Conservation (phyloP, 2,888 invertebrate species). For the Liodrosophila aerea region DNA sequence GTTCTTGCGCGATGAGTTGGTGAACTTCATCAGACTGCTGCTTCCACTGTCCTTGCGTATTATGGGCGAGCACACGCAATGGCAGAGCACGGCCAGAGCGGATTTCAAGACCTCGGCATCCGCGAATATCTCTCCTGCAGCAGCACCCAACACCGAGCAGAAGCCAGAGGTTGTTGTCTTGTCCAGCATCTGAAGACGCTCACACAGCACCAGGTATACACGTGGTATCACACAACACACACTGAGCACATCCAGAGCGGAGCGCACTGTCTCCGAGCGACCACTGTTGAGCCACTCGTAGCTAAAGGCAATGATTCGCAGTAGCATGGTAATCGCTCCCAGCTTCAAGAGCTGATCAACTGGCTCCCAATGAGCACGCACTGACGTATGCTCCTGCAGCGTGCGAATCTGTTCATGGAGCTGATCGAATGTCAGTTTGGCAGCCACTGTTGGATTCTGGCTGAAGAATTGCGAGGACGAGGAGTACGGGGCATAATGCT, state of each 20-base stretch:
- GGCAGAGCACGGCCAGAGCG: conserved; percentile 94
- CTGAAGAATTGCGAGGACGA: conserved; percentile 77
- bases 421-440: conserved; percentile 89
- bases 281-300: conserved; percentile 93
- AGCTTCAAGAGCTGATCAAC: conserved; percentile 93
- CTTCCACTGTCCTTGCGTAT: conserved; percentile 81
- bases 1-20: conserved; percentile 69
- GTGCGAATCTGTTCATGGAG: conserved; percentile 93
- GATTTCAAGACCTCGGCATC: conserved; percentile 96
- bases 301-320: conserved; percentile 93
- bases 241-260: conserved; percentile 93
- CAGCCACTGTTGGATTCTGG: conserved; percentile 84
- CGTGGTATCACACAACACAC: conserved; percentile 95
- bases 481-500: conserved; percentile 83
- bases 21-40: conserved; percentile 66
- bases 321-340: conserved; percentile 90
- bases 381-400: conserved; percentile 89
- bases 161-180: conserved; percentile 90
- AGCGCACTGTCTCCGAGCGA: conserved; percentile 91
- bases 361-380: conserved; percentile 92
- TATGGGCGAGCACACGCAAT: conserved; percentile 96
- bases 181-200: conserved; percentile 90
- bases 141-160: conserved; percentile 92
- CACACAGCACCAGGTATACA: conserved; percentile 88
- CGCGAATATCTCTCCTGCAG: conserved; percentile 94